Conservation (phyloP, 2,888 invertebrate genomes). For the Sarcophaga subvicina region DNA sequence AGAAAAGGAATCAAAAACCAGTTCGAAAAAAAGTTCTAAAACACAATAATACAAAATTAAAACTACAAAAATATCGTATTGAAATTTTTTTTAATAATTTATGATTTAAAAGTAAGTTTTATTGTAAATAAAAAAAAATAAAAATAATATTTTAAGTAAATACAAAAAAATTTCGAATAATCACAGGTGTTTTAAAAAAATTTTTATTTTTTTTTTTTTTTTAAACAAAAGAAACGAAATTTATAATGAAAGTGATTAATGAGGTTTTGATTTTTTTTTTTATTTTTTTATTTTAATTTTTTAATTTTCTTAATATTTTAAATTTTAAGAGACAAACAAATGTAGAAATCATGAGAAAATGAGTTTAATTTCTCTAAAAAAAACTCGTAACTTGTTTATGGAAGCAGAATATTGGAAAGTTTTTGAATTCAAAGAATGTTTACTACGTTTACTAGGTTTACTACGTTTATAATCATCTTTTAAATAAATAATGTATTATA, state of each 20-base stretch:
- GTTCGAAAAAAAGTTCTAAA: slow-evolving; percentile 32
- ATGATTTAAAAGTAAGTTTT: not conserved
- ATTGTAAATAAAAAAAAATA: not conserved
- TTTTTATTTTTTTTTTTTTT: no score
- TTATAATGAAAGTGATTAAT: slow-evolving; percentile 3
- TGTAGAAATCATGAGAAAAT: not conserved
- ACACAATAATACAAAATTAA: slow-evolving; percentile 3
- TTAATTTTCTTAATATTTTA: not conserved
- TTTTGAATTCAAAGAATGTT: not conserved
- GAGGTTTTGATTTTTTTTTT: not conserved
- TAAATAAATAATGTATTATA: not conserved
- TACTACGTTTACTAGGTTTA: not conserved
- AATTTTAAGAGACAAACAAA: not conserved
- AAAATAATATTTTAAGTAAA: slow-evolving; percentile 35
- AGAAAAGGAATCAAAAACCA: slow-evolving; percentile 49
- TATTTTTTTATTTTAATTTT: slow-evolving; percentile 2
- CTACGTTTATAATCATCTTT: not conserved
- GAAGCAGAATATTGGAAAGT: not conserved
- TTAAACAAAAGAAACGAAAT: not conserved
- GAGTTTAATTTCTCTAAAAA: not conserved
- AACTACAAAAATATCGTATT: not conserved
- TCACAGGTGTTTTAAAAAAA: slow-evolving; percentile 50
- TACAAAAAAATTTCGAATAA: slow-evolving; percentile 57
- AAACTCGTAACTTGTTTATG: not conserved
- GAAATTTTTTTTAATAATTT: not conserved